phyloP scores from a whole-genome alignment of 2,888 invertebrate species.

The Apocheima hispidaria region DNA sequence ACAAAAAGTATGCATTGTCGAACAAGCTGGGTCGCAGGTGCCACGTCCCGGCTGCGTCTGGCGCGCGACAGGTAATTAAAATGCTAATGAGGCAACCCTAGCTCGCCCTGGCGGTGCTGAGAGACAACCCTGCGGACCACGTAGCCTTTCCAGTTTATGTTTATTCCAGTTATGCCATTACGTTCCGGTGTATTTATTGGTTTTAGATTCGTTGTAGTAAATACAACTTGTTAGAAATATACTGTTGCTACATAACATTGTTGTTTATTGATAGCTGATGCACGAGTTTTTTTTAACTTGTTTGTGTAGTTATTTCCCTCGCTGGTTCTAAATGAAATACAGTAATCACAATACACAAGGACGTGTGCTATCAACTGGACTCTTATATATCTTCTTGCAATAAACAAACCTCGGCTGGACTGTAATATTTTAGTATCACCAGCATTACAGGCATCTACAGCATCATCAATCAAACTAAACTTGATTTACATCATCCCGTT shows the following conservation, averaged over 20 bases:
- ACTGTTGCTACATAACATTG: too few species aligned
- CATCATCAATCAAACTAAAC: constrained; percentile 65
- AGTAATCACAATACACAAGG: too few species aligned
- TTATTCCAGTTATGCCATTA: too few species aligned
- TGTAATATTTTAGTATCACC: constrained; percentile 11
- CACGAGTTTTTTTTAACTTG: too few species aligned
- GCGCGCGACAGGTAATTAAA: constrained; percentile 78
- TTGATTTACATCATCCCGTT: constrained; percentile 36
- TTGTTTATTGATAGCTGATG: too few species aligned
- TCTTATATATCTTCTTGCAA: background rate
- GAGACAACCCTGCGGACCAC: constrained; percentile 47
- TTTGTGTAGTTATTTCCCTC: too few species aligned
- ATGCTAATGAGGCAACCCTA: constrained; percentile 70
- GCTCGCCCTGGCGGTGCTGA: constrained; percentile 4
- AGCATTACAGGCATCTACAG: constrained; percentile 19
- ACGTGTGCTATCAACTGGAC: too few species aligned
- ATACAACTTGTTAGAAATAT: too few species aligned
- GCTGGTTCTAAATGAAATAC: too few species aligned
- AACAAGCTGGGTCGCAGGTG: constrained; percentile 59
- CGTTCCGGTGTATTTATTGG: background rate
- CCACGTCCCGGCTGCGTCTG: constrained; percentile 50
- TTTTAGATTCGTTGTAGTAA: background rate
- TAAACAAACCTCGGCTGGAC: background rate
- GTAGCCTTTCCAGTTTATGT: constrained; percentile 30
- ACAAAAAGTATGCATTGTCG: constrained; percentile 60